Evolutionary conservation across 2,113 vertebrate species (phyloP), one percentile per base, ranked within the genome.

Genomic region (Phyllopteryx taeniolatus): DNA sequence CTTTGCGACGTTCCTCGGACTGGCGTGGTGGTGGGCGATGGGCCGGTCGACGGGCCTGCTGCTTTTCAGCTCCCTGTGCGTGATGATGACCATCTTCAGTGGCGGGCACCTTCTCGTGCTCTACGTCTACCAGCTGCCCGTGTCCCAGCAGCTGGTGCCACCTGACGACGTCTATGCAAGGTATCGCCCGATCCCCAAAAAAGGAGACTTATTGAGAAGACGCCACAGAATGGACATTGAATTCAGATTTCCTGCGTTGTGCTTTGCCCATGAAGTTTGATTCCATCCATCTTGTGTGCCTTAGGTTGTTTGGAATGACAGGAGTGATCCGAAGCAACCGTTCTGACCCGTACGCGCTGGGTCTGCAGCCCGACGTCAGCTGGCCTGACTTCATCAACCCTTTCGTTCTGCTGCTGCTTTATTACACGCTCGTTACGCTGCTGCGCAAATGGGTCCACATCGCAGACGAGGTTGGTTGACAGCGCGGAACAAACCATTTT

Each of bases 11-110:
- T 95, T 95, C 74, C 79, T 95, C 49, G 87, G 87, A 3, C 77
- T 94, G 56, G 92, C 94, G 6, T 93, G 93, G 87, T 93, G 93
- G 90, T 95, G 94, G 95, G 83, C 93, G 2, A 93, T 93, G 56
- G 72, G 79, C 56, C 86, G 78, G 15, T 76, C 87, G 12, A 81
- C 94, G 57, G 83, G 86, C 60, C 54, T 93, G 47, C 84, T 93
- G 1, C 46, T 84, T 77, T 94, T 94, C 84, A 92, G 92, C 81
- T 91, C 87, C 12, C 57, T 95, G 54, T 94, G 92, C 75, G 91
- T 95, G 66, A 89, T 94, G 91, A 89, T 90, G 86, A 83, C 91
- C 75, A 88, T 94, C 72, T 94, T 94, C 80, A 93, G 92, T 0
- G 89, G 85, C 1, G 91, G 93, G 63, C 94, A 94, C 75, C 80